A percentile compares a stretch with the other conserved stretches of the same genome.
phyloP scores from a whole-genome alignment of 2,888 invertebrate genomes.

The Heliconius ethilla region DNA sequence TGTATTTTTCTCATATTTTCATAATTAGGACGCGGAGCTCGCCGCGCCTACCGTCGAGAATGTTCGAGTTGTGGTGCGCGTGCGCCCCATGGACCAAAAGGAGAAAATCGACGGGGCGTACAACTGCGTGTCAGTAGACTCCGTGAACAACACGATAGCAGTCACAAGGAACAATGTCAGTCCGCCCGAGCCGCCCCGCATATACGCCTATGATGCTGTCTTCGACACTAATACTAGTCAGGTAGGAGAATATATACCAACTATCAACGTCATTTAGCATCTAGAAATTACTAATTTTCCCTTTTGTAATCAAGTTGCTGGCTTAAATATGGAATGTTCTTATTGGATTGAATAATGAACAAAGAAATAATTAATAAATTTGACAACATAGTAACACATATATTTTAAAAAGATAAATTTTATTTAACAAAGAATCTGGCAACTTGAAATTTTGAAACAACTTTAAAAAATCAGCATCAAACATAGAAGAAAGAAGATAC shows the following conservation, averaged over 20 bases:
- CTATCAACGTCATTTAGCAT: constrained; percentile 26
- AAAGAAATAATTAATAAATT: background rate
- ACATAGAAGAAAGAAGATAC: constrained; percentile 23
- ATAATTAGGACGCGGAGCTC: constrained; percentile 73
- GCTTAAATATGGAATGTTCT: background rate
- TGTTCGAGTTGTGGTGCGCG: constrained; percentile 97
- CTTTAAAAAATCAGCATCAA: background rate
- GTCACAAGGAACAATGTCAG: constrained; percentile 88
- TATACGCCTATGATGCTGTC: constrained; percentile 97
- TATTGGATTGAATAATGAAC: background rate
- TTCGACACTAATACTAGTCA: constrained; percentile 93
- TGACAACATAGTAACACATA: background rate
- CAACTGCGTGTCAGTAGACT: constrained; percentile 89
- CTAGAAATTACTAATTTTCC: constrained; percentile 14
- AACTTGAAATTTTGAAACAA: background rate
- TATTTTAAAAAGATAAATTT: background rate
- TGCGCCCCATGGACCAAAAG: constrained; percentile 94
- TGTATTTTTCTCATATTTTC: constrained; percentile 41
- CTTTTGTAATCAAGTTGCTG: background rate
- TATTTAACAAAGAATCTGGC: constrained; percentile 3
- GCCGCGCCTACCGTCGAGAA: constrained; percentile 90
- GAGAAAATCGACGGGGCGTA: constrained; percentile 88
- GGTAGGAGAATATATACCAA: constrained; percentile 68
- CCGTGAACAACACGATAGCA: constrained; percentile 88
- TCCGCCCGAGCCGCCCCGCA: constrained; percentile 90